Conservation (phyloP, 1,140 invertebrate genomes). For the Ceratina calcarata region DNA sequence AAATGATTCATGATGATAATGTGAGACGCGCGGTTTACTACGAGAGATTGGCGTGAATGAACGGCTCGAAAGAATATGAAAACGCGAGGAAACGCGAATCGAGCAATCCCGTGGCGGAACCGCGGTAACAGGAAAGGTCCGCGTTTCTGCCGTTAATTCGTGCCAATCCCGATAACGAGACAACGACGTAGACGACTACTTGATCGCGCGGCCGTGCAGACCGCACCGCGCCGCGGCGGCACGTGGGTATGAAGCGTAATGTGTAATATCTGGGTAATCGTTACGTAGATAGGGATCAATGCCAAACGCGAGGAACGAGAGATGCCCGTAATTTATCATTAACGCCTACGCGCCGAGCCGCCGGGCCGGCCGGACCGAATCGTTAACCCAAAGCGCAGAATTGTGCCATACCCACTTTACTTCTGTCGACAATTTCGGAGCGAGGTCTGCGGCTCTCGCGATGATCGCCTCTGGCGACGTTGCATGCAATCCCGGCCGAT, state of each 20-base stretch:
- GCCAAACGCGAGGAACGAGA: constrained; percentile 66
- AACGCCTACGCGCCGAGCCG: constrained; percentile 62
- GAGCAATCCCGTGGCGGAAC: constrained; percentile 12
- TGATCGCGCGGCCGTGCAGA: constrained; percentile 25
- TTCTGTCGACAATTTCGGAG: constrained; percentile 56
- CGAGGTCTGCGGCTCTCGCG: constrained; percentile 36
- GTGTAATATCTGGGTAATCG: constrained; percentile 68
- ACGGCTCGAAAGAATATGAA: not conserved
- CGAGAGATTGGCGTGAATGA: too few relatives aligned
- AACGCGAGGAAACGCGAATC: not conserved
- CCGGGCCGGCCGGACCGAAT: constrained; percentile 44
- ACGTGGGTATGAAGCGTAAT: constrained; percentile 59
- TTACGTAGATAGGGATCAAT: constrained; percentile 75
- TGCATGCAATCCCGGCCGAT: not conserved
- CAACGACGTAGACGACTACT: constrained; percentile 50
- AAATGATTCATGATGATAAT: too few relatives aligned
- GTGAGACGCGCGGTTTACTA: too few relatives aligned
- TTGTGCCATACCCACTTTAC: constrained; percentile 59
- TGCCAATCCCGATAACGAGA: constrained; percentile 54
- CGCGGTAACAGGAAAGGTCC: constrained; percentile 22
- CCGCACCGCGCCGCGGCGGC: constrained; percentile 27
- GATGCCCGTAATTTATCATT: constrained; percentile 70
- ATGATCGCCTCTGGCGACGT: constrained; percentile 4
- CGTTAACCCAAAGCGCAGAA: constrained; percentile 64
- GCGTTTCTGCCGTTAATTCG: constrained; percentile 37